phyloP scores from a whole-genome alignment of 2,113 vertebrate genomes.

The Nasalis larvatus region DNA sequence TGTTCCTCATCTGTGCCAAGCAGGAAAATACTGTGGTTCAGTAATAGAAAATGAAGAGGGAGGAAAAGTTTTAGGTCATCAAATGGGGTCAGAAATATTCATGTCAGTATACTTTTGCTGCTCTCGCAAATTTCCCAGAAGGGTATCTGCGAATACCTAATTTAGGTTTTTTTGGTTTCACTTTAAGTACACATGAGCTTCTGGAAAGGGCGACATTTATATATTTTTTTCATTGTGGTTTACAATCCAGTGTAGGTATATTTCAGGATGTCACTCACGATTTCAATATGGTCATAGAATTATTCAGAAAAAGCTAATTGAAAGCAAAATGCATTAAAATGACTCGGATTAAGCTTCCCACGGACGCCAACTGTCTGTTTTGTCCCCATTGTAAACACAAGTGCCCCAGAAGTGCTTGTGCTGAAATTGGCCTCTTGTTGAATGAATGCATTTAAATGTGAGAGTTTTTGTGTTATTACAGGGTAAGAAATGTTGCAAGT shows the following conservation, averaged over 20 bases:
- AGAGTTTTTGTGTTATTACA: neutral
- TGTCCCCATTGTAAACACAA: neutral
- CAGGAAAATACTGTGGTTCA: neutral
- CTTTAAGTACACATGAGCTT: neutral
- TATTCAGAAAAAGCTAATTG: neutral
- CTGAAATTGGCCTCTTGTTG: neutral
- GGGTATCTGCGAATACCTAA: neutral
- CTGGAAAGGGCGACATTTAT: neutral
- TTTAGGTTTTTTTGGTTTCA: neutral
- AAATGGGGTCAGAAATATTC: neutral
- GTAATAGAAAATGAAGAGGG: neutral
- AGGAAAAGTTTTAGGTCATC: neutral
- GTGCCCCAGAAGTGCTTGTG: neutral
- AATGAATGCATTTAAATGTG: neutral
- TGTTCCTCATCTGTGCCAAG: neutral
- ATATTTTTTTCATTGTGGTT: neutral
- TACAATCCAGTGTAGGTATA: neutral
- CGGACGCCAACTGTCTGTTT: neutral
- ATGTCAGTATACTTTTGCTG: neutral
- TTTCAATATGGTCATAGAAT: neutral
- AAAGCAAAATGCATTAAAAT: neutral
- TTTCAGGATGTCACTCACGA: neutral
- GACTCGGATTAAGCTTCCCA: neutral
- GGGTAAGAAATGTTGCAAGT: neutral
- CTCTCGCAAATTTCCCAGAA: neutral